Percentiles rank a stretch among this genome's conserved stretches.
These are phyloP conservation scores for Diplosoma virens DNA, from an alignment of 23 tunicate genomes.

Conservation along the genomic window DNA sequence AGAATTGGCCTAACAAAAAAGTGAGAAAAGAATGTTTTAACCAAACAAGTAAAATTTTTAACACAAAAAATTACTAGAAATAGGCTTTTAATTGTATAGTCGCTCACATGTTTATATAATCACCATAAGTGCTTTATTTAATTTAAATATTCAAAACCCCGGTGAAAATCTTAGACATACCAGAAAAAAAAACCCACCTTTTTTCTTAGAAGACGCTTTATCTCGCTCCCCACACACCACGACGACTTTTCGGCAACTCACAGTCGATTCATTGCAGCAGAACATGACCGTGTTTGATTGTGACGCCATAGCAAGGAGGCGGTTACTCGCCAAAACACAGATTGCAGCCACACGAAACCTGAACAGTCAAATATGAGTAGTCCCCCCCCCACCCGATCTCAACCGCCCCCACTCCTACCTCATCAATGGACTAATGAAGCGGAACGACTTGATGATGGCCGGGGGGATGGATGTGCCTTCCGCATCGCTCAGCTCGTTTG, in stretches of 20 bases:
- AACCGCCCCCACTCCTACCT: slow-evolving; percentile 25
- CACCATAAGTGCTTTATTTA: too few relatives aligned
- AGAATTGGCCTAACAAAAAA: too few relatives aligned
- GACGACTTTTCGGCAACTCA: slow-evolving; percentile 42
- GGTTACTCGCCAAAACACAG: slow-evolving; percentile 62
- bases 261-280: slow-evolving; percentile 59
- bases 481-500: slow-evolving; percentile 51
- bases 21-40: too few relatives aligned
- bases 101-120: too few relatives aligned
- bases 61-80: too few relatives aligned
- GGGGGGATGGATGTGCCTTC: background rate
- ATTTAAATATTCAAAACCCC: too few relatives aligned
- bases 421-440: slow-evolving; percentile 65
- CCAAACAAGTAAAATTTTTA: too few relatives aligned
- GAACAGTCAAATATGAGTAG: too few relatives aligned
- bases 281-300: slow-evolving; percentile 64
- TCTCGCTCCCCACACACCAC: slow-evolving; percentile 62
- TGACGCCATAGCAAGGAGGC: slow-evolving; percentile 22
- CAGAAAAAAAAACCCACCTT: too few relatives aligned
- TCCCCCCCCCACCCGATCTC: too few relatives aligned
- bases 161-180: too few relatives aligned
- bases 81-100: too few relatives aligned
- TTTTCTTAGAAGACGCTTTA: background rate
- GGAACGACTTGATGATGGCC: slow-evolving; percentile 30
- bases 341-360: slow-evolving; percentile 82